These are phyloP conservation scores for Craniophora ligustri DNA, from an alignment of 2,888 invertebrate species.

Conservation along the genomic window DNA sequence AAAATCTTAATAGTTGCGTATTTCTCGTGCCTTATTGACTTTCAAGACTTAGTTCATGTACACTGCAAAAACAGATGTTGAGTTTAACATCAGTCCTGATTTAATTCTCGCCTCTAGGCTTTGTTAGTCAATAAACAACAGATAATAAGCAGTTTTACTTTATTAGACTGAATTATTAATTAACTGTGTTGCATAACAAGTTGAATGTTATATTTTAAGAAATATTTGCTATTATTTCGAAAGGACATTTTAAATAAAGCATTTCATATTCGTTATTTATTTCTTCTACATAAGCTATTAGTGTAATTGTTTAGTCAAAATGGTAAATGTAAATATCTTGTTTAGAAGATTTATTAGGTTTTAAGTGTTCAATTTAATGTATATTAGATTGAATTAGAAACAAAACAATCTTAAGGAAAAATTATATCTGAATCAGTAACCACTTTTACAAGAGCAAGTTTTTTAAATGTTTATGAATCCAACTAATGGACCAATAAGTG, in stretches of 20 bases:
- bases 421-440: slow-evolving; percentile 68
- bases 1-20: slow-evolving; percentile 76
- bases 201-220: slow-evolving; percentile 80
- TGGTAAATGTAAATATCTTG: slow-evolving; percentile 86
- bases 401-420: slow-evolving; percentile 67
- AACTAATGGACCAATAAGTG: slow-evolving; percentile 84
- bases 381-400: slow-evolving; percentile 82
- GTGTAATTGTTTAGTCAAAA: slow-evolving; percentile 86
- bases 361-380: slow-evolving; percentile 86
- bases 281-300: slow-evolving; percentile 84
- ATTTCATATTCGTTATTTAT: slow-evolving; percentile 88
- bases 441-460: slow-evolving; percentile 71
- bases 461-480: slow-evolving; percentile 76
- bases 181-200: slow-evolving; percentile 78
- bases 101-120: slow-evolving; percentile 52
- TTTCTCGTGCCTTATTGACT: slow-evolving; percentile 84
- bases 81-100: slow-evolving; percentile 3
- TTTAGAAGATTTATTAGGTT: slow-evolving; percentile 86
- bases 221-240: slow-evolving; percentile 79
- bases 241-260: slow-evolving; percentile 83
- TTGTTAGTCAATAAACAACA: slow-evolving; percentile 78
- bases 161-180: slow-evolving; percentile 85
- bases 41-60: slow-evolving; percentile 68
- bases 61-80: slow-evolving; percentile 13
- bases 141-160: slow-evolving; percentile 73